Conservation (phyloP, 2,797 vertebrate genomes). For the Sphaeramia orbicularis region DNA sequence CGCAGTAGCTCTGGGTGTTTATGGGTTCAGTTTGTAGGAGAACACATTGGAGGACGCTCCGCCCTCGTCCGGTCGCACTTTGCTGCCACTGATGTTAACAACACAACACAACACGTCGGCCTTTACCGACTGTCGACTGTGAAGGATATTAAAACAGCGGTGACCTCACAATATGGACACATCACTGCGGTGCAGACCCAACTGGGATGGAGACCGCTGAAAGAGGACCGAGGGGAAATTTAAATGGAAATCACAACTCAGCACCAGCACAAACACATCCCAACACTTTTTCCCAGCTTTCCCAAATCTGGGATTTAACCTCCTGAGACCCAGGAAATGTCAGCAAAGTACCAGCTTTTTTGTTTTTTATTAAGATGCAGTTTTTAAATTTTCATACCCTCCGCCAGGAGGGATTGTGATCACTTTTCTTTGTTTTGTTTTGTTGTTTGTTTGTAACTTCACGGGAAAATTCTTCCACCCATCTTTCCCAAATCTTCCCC, state of each 20-base stretch:
- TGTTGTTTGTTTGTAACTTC: too few relatives aligned
- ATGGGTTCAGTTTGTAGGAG: too few relatives aligned
- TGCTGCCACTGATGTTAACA: conserved; percentile 13
- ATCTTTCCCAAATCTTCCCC: too few relatives aligned
- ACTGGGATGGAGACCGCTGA: conserved; percentile 38
- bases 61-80: conserved; percentile 1
- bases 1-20: too few relatives aligned
- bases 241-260: conserved; percentile 62
- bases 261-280: conserved; percentile 7
- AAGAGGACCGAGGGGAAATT: conserved; percentile 64
- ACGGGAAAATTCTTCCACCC: too few relatives aligned
- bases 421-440: too few relatives aligned
- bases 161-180: conserved; percentile 53
- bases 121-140: conserved; percentile 10
- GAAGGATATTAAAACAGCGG: conserved; percentile 51
- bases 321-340: too few relatives aligned
- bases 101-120: conserved; percentile 3
- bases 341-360: too few relatives aligned
- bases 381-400: too few relatives aligned
- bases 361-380: too few relatives aligned
- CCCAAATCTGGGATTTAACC: conserved; percentile 23
- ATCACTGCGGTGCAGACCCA: conserved; percentile 31
- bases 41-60: conserved; percentile 5
- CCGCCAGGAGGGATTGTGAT: too few relatives aligned
- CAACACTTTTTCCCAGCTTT: background rate